Evolutionary conservation across 92 coral and sea anemone genomes (phyloP), one percentile per base, ranked within the genome.

Genomic region (Porites lobata): DNA sequence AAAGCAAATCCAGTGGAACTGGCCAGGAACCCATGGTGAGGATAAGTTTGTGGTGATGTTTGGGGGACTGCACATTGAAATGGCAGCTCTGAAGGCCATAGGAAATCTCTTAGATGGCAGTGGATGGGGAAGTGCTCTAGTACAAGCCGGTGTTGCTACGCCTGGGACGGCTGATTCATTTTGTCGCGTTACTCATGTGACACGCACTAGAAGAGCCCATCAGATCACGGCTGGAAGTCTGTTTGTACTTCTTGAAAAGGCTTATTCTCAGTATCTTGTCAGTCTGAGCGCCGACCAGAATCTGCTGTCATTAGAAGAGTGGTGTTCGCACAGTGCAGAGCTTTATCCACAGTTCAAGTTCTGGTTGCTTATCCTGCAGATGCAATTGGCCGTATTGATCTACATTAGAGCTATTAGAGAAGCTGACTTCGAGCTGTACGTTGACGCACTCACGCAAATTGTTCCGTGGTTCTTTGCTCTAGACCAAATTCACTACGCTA

Each of bases 111-210:
- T 90, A 13, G 91, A 92, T 24, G 95, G 79, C 1, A 88, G 90
- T 47, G 92, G 92, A 13, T 88, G 92, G 90, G 78, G 82, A n/a
- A 53, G 79, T 61, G 81, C 65, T 19, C 72, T 85, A 68, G 84
- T 86, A 47, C 90, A 89, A 6, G 87, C 92, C 20, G 75, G 84
- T 43, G 86, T 85, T 43, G 85, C 88, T 19, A 64, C 92, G 47
- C 7, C 83, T 24, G 93, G 95, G 50, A 92, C 89, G 75, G 95
- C 95, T 1, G 95, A 92, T n/a, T 90, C 91, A 59, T 86, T 92
- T 76, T 29, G 90, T 47, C 90, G 90, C 77, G 91, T 87, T 19
- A 64, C 71, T 7, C 90, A 80, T 26, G 77, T 89, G 50, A 65
- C 61, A 69, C 94, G 90, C 54, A 69, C 96, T 67, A 38, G 94